Conservation (phyloP, 2,113 vertebrate genomes). For the Dicentrarchus labrax region DNA sequence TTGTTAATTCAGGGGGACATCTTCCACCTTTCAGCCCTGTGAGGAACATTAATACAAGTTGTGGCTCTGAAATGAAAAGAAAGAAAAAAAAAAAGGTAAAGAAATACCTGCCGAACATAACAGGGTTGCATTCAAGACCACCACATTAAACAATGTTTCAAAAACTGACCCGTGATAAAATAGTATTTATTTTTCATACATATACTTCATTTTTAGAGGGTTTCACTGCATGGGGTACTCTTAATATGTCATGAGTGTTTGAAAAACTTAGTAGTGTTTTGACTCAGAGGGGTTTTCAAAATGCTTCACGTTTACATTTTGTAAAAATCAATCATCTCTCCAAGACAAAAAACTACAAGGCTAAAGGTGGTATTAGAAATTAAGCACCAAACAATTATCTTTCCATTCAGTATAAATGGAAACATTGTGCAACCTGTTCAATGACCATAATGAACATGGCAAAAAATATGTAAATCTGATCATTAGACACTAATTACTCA, state of each 20-base stretch:
- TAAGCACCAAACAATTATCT: slow-evolving; percentile 82
- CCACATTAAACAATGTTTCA: slow-evolving; percentile 72
- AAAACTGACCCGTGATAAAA: slow-evolving; percentile 78
- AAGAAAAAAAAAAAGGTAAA: slow-evolving; percentile 8
- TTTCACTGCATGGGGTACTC: slow-evolving; percentile 74
- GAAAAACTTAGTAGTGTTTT: slow-evolving; percentile 69
- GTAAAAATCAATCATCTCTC: slow-evolving; percentile 77
- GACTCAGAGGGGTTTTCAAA: slow-evolving; percentile 69
- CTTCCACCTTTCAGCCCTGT: slow-evolving; percentile 53
- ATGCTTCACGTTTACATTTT: slow-evolving; percentile 70
- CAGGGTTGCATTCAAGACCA: slow-evolving; percentile 73
- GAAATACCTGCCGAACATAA: slow-evolving; percentile 48
- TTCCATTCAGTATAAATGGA: slow-evolving; percentile 80
- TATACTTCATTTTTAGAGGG: slow-evolving; percentile 69
- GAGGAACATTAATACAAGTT: slow-evolving; percentile 63
- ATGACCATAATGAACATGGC: slow-evolving; percentile 77
- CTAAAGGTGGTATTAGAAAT: slow-evolving; percentile 83
- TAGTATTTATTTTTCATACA: slow-evolving; percentile 79
- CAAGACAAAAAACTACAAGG: slow-evolving; percentile 79
- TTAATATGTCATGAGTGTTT: slow-evolving; percentile 68
- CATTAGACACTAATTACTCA: slow-evolving; percentile 71
- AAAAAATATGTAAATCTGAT: slow-evolving; percentile 76
- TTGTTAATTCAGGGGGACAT: slow-evolving; percentile 36
- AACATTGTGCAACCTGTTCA: slow-evolving; percentile 84
- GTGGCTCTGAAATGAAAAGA: slow-evolving; percentile 53